Percentiles rank a stretch among this genome's conserved stretches.
phyloP scores from a whole-genome alignment of 2,113 vertebrate genomes.

The Proteles cristata region DNA sequence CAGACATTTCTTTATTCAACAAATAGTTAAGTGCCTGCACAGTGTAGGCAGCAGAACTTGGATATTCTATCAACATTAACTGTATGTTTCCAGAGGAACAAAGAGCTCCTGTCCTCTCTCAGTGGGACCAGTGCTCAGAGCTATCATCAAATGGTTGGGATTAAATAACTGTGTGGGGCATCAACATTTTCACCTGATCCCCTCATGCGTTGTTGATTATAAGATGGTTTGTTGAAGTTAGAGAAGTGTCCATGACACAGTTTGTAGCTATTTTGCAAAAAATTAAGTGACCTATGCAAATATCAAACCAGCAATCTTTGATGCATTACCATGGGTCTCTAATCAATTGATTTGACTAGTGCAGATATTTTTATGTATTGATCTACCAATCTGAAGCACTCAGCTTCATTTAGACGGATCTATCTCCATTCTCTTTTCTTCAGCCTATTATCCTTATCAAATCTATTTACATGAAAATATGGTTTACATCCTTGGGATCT shows the following conservation, averaged over 20 bases:
- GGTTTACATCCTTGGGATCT: neutral
- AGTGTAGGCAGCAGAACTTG: neutral
- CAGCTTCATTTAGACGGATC: neutral
- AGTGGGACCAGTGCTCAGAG: neutral
- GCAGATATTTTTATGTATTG: neutral
- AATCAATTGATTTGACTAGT: neutral
- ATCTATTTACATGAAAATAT: slow-evolving; percentile 45
- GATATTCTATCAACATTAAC: neutral
- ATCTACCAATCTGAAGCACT: slow-evolving; percentile 24
- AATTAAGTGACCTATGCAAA: neutral
- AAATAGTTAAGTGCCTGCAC: neutral
- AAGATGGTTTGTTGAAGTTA: neutral
- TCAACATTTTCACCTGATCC: neutral
- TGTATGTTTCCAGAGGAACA: neutral
- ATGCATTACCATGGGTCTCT: neutral
- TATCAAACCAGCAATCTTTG: neutral
- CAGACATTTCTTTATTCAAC: neutral
- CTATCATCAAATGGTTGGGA: neutral
- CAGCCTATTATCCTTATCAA: neutral
- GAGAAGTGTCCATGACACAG: neutral
- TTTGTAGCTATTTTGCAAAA: neutral
- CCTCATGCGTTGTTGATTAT: neutral
- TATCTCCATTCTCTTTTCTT: neutral
- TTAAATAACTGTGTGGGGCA: neutral
- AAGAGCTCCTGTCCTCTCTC: neutral